Conservation (phyloP, 2,113 vertebrate genomes). For the Campylomormyrus numenius region DNA sequence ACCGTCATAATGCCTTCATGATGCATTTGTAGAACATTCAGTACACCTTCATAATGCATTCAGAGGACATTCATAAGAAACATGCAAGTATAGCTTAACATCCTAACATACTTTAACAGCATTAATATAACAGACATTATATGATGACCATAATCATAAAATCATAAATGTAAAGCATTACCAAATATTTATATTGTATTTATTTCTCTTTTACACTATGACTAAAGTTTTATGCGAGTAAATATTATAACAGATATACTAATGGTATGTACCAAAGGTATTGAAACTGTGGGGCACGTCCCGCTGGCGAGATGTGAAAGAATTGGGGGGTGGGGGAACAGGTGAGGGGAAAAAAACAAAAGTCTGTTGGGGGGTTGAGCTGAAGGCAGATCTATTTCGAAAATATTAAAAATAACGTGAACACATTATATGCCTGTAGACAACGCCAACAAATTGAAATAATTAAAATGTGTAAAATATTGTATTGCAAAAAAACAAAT, state of each 20-base stretch:
- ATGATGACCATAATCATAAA: neutral
- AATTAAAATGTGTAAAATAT: neutral
- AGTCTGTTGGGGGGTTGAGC: neutral
- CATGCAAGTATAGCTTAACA: neutral
- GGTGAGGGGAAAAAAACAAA: neutral
- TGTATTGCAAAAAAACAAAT: too few relatives aligned
- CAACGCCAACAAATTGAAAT: neutral
- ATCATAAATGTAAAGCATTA: neutral
- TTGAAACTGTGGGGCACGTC: neutral
- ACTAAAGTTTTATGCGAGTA: neutral
- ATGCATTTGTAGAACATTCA: neutral
- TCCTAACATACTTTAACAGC: neutral
- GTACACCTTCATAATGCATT: neutral
- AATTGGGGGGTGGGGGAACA: neutral
- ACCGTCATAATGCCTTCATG: neutral
- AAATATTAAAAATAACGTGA: neutral
- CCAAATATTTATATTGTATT: neutral
- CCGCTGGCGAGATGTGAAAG: neutral
- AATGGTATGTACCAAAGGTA: neutral
- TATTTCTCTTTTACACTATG: neutral
- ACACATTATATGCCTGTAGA: neutral
- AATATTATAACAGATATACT: neutral
- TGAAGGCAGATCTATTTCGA: neutral
- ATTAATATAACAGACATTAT: neutral
- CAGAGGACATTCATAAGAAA: neutral